A percentile compares a stretch with the other conserved stretches of the same genome.
phyloP scores from a whole-genome alignment of 2,888 invertebrate genomes.

The Polymixis flavicincta region DNA sequence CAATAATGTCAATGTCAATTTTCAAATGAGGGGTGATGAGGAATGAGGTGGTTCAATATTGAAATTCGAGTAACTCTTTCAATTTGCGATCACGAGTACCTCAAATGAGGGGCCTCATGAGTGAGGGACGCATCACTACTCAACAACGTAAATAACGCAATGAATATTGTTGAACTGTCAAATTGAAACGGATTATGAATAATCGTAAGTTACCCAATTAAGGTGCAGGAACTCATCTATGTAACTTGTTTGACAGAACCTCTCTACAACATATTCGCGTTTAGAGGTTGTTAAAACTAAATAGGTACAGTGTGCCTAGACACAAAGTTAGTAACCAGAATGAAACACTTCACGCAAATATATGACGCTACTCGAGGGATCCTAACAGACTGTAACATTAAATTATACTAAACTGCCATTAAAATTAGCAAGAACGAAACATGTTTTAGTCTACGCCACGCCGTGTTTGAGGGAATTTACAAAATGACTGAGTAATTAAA shows the following conservation, averaged over 20 bases:
- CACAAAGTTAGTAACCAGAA: constrained; percentile 21
- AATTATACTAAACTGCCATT: constrained; percentile 38
- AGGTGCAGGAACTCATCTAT: not conserved
- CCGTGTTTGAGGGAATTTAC: constrained; percentile 5
- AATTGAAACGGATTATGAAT: too few relatives aligned
- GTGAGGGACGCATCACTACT: too few relatives aligned
- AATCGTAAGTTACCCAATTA: too few relatives aligned
- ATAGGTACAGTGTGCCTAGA: not conserved
- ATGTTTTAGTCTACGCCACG: constrained; percentile 5
- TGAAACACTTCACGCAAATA: constrained; percentile 16
- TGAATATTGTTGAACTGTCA: too few relatives aligned
- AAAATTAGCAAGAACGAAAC: constrained; percentile 32
- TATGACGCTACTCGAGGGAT: constrained; percentile 32
- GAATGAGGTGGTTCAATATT: too few relatives aligned
- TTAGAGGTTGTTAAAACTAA: not conserved
- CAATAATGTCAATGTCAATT: too few relatives aligned
- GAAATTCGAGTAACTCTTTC: too few relatives aligned
- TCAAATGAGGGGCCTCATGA: too few relatives aligned
- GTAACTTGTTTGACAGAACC: not conserved
- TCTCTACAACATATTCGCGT: constrained; percentile 4
- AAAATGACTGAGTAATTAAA: constrained; percentile 49
- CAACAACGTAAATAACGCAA: too few relatives aligned
- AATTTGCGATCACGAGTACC: too few relatives aligned
- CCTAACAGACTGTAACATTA: constrained; percentile 33
- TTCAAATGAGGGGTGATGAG: too few relatives aligned